Evolutionary conservation across 2,113 vertebrate species (phyloP), one percentile per base, ranked within the genome.

Genomic region (Collichthys lucidus): DNA sequence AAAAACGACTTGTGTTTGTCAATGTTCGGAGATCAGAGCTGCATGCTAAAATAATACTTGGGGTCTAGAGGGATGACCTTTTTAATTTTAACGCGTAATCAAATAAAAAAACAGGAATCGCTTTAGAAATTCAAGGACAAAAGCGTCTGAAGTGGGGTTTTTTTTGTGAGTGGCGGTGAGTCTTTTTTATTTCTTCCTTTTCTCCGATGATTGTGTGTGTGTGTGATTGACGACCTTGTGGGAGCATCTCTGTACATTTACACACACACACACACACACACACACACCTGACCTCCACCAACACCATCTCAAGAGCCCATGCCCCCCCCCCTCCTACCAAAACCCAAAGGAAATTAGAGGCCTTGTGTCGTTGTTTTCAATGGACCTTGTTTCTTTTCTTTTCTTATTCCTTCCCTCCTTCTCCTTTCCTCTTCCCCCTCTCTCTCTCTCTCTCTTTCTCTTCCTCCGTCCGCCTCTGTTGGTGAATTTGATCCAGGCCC

Each of bases 401-500:
- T 71, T 63, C 77, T 60, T 55, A 24, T 61, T 50, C 56, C 74
- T 57, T 79, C 52, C 50, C 40, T 73, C 70, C 16, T 26, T 68
- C 57, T 42, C 76, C 22, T 12, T 15, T 24, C 59, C 70, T 50
- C 50, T 31, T 31, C 35, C 35, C 35, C 35, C 35, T 9, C 35
- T 40, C 42, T 65, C 35, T 10, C 46, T 61, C 76, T 40, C 72
- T 77, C 42, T 65, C 35, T 10, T 49, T 61, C 76, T 40, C 72
- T 77, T 68, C 70, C 49, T 77, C 52, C 94, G 89, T 95, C 95
- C 90, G 92, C 94, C 95, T 94, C 95, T 93, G 94, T 95, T 68
- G 96, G 96, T 96, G 96, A 97, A 97, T 98, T 97, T 97, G 97
- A 98, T 97, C 97, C 96, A 96, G 95, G 96, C 95, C 96, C 93